Percentiles rank a stretch among this genome's conserved stretches.
These are phyloP conservation scores for Garra rufa DNA, from an alignment of 2,113 vertebrate species.

Conservation along the genomic window DNA sequence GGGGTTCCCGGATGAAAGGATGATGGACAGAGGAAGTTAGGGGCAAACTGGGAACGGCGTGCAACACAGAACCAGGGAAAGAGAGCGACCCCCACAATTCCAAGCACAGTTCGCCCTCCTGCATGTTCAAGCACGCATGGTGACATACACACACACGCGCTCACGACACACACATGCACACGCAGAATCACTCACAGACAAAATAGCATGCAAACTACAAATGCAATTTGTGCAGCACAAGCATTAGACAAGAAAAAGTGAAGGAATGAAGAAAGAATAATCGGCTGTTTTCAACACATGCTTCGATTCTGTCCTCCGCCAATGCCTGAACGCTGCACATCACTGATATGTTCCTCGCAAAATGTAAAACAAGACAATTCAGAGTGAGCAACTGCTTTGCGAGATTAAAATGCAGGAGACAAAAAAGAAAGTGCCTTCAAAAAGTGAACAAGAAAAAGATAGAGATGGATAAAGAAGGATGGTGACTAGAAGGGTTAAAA, in stretches of 20 bases:
- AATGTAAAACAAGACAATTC: conserved; percentile 56
- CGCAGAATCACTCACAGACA: conserved; percentile 21
- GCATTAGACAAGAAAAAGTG: conserved; percentile 17
- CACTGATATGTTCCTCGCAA: not conserved
- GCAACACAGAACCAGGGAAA: not conserved
- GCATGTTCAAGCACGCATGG: conserved; percentile 61
- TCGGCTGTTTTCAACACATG: not conserved
- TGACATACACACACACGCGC: conserved; percentile 45
- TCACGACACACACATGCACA: conserved; percentile 31
- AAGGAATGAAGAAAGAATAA: conserved; percentile 6
- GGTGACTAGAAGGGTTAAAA: not conserved
- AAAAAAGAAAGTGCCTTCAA: not conserved
- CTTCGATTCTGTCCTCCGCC: not conserved
- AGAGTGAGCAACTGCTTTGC: conserved; percentile 47
- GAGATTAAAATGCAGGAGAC: not conserved
- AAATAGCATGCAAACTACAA: conserved; percentile 11
- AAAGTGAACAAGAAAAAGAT: conserved; percentile 27
- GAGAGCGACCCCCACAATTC: conserved; percentile 53
- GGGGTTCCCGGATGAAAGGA: conserved; percentile 3
- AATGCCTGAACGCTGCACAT: not conserved
- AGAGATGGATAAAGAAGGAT: conserved; percentile 49
- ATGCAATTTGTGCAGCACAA: conserved; percentile 53
- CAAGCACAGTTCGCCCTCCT: conserved; percentile 65
- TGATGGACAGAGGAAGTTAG: conserved; percentile 7
- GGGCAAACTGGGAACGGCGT: not conserved